Conservation (phyloP, 1,140 invertebrate genomes). For the Ips typographus region DNA sequence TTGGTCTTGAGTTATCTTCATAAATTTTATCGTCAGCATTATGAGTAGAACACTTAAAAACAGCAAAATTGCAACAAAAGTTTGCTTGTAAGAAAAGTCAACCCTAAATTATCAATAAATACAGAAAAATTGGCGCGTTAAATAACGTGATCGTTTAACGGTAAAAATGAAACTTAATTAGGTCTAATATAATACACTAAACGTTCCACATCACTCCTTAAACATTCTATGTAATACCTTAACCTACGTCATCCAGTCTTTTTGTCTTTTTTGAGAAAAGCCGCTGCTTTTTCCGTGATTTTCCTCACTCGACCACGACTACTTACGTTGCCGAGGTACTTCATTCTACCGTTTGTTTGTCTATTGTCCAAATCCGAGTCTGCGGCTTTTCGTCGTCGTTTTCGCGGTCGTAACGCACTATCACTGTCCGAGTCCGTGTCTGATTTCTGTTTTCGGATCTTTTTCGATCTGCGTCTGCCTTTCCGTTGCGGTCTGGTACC, state of each 20-base stretch:
- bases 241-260: constrained; percentile 30
- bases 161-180: too few relatives aligned
- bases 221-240: not conserved
- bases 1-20: too few relatives aligned
- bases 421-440: constrained; percentile 18
- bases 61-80: too few relatives aligned
- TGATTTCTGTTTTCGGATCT: constrained; percentile 5
- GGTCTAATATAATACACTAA: too few relatives aligned
- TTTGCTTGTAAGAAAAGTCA: too few relatives aligned
- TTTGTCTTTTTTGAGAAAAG: constrained; percentile 44
- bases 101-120: too few relatives aligned
- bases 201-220: too few relatives aligned
- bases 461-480: constrained; percentile 11
- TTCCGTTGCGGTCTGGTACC: constrained; percentile 3
- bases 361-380: constrained; percentile 12
- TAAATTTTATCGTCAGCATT: too few relatives aligned
- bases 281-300: constrained; percentile 75
- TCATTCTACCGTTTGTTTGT: constrained; percentile 38
- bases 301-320: constrained; percentile 81
- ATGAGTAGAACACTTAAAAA: too few relatives aligned
- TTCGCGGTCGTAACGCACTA: constrained; percentile 14
- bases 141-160: too few relatives aligned
- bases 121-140: too few relatives aligned
- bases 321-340: constrained; percentile 67
- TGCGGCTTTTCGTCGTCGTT: constrained; percentile 50